Base-by-base conservation (phyloP, 2,888 invertebrate species). In the Oscheius onirici region DNA sequence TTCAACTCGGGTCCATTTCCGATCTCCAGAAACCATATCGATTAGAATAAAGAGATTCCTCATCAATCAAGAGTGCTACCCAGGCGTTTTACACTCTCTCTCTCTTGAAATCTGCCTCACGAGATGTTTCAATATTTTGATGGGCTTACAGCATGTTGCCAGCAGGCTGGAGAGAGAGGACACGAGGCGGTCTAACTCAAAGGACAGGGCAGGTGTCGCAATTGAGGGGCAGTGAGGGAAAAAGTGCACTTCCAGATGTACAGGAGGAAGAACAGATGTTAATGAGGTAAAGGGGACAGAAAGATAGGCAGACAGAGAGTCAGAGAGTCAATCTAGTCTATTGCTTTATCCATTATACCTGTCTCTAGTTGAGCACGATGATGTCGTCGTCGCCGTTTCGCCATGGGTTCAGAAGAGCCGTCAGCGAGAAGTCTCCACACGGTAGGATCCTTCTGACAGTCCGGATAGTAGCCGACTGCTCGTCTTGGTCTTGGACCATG, bases 91-190 rank as follows among this genome's bases (percentile, higher is more conserved):
- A 49, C 63, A 63, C n/a, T 1, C n/a, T 34, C 10, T 28, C 49
- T n/a, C n/a, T n/a, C n/a, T n/a, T n/a, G n/a, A n/a, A 49, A 17
- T 49, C 49, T 10, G 17, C 44, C 8, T 22, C n/a, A n/a, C n/a
- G n/a, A 13, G 22, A 26, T 24, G 63, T 63, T 63, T 63, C 63
- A 63, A 63, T 63, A 63, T 63, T 63, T 63, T 63, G 63, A 63
- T 63, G 26, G 63, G 26, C 26, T 26, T 26, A n/a, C 8, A 17
- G n/a, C 34, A 34, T 34, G 34, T 34, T 34, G 34, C 49, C 3
- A 10, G 3, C 5, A 10, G 5, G 44, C 44, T n/a, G 17, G 3
- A 11, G 44, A 11, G 11, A 15, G 17, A 49, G 22, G 17, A 22
- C n/a, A n/a, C 34, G 34, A 34, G 17, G 49, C n/a, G 49, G 17